phyloP scores from a whole-genome alignment of 2,797 vertebrate species.

The Ficedula albicollis region DNA sequence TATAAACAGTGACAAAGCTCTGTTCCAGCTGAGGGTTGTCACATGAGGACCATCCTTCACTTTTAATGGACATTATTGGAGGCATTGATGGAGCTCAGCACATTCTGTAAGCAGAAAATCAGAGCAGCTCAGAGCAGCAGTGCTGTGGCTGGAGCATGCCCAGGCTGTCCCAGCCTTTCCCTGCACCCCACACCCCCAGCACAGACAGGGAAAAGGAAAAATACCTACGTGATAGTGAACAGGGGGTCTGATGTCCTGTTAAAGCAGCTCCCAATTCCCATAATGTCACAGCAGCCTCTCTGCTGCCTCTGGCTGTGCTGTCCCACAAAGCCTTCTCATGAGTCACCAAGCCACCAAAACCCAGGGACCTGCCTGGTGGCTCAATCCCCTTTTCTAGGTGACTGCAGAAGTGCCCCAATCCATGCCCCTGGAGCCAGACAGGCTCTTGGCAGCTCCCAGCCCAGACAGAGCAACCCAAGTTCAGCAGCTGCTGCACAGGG shows the following conservation, averaged over 20 bases:
- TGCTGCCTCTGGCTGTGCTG: neutral
- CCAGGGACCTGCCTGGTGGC: neutral
- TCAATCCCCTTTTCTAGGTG: neutral
- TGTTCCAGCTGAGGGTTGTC: neutral
- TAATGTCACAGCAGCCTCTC: slow-evolving; percentile 37
- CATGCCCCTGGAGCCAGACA: neutral
- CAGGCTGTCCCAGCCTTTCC: neutral
- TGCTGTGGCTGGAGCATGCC: neutral
- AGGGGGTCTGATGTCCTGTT: slow-evolving; percentile 85
- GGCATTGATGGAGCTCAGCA: neutral
- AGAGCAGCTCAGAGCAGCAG: neutral
- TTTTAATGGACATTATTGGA: rapidly evolving
- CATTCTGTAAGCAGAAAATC: neutral
- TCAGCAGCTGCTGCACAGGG: slow-evolving; percentile 15
- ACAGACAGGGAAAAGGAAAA: neutral
- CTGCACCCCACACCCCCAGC: neutral
- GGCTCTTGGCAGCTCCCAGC: neutral
- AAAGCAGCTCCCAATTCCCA: slow-evolving; percentile 91
- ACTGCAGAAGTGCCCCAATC: neutral
- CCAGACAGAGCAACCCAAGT: neutral
- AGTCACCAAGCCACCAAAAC: neutral
- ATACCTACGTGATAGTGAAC: slow-evolving; percentile 86
- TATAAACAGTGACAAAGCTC: neutral
- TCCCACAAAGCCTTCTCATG: neutral
- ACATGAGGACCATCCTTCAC: neutral